Evolutionary conservation across 2,888 invertebrate genomes (phyloP), one percentile per base, ranked within the genome.

Genomic region (Ptilodon capucinus): DNA sequence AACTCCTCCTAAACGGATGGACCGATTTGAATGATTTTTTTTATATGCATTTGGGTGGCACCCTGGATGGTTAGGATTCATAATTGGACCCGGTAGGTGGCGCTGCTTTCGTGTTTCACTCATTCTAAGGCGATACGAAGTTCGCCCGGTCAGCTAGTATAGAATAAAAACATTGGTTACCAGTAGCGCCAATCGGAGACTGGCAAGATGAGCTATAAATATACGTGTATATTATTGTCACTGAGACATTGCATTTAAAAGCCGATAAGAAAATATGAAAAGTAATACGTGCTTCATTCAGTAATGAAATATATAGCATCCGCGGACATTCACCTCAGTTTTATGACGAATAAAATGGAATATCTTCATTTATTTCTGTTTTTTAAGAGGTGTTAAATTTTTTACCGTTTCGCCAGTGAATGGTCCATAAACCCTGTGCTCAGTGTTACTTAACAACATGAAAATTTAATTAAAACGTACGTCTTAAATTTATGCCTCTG

Each of bases 301-400:
- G 40, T 46, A 38, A 42, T 30, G 13, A 14, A 19, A 39, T 46
- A 41, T n/a, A 16, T 32, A n/a, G 13, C 38, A 13, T 30, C n/a
- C 38, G 40, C 16, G 49, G 52, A 3, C 47, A 43, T 51, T 64
- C 53, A 60, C 48, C 54, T 39, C 45, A 36, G 25, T 25, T 52
- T 52, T 52, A 49, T 44, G 17, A 42, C 18, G 34, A 28, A 43
- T 30, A 42, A 62, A 48, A 53, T 53, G 35, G 25, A 48, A 56
- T 62, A 43, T 56, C 57, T 57, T 62, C 48, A 55, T 63, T 57
- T 48, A 48, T 57, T 51, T 51, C 17, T 35, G 11, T 46, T 47
- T 49, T 36, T 49, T 25, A 40, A 47, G 46, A 36, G 48, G 48
- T 63, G 48, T 32, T 60, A 54, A 63, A 50, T 7, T 28, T 54